Evolutionary conservation across 1,140 invertebrate genomes (phyloP).

Genomic region (Bicyclus anynana): DNA sequence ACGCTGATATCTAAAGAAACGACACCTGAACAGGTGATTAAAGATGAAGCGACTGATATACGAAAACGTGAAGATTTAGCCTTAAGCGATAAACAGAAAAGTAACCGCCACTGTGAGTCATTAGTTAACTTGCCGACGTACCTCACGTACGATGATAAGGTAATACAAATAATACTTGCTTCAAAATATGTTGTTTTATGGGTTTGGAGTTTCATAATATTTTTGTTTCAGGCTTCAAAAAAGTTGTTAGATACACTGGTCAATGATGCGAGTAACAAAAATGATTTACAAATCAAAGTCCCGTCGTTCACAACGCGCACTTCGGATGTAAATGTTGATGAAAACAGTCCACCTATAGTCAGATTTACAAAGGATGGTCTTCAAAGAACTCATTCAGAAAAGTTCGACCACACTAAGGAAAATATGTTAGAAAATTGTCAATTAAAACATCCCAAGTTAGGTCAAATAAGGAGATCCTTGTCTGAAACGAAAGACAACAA

Average conservation of each 20-base stretch:
- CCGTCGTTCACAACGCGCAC: slow-evolving; percentile 72
- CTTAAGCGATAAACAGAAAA: slow-evolving; percentile 45
- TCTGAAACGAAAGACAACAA: slow-evolving; percentile 48
- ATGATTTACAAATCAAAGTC: slow-evolving; percentile 82
- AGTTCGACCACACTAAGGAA: slow-evolving; percentile 23
- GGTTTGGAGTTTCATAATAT: background rate
- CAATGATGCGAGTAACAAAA: slow-evolving; percentile 79
- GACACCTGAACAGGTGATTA: slow-evolving; percentile 81
- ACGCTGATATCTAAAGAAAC: slow-evolving; percentile 81
- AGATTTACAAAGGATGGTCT: slow-evolving; percentile 33
- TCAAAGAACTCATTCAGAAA: slow-evolving; percentile 51
- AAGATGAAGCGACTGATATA: slow-evolving; percentile 79
- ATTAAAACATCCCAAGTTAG: slow-evolving; percentile 35
- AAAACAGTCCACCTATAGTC: slow-evolving; percentile 41
- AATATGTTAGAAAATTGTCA: slow-evolving; percentile 39
- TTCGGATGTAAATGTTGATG: slow-evolving; percentile 16
- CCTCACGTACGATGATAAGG: slow-evolving; percentile 82
- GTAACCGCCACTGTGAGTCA: slow-evolving; percentile 70
- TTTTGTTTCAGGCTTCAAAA: slow-evolving; percentile 78
- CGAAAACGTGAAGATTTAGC: slow-evolving; percentile 51
- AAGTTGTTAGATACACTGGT: slow-evolving; percentile 81
- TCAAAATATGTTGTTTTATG: background rate
- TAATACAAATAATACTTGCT: slow-evolving; percentile 39
- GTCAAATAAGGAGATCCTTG: slow-evolving; percentile 38
- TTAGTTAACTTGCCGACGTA: slow-evolving; percentile 87